Evolutionary conservation across 1,140 invertebrate species (phyloP).

Genomic region (Dolichoris vasculosae): DNA sequence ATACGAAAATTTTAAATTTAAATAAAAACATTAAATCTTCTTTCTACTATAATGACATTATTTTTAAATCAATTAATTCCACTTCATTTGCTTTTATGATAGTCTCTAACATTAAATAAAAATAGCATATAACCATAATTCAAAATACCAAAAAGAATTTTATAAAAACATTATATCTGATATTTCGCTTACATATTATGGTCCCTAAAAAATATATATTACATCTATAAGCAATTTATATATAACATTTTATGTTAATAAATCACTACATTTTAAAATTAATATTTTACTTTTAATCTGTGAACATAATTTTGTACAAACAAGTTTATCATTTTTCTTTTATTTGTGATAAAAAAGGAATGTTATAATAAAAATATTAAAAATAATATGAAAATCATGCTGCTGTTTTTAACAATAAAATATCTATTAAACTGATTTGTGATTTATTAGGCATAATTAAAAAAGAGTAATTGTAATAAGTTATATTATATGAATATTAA

Average conservation of each 20-base stretch:
- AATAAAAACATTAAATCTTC: too few relatives aligned
- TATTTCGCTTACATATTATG: conserved; percentile 58
- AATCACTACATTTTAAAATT: neutral
- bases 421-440: too few relatives aligned
- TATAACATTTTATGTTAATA: conserved; percentile 46
- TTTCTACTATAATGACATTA: too few relatives aligned
- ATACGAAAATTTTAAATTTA: too few relatives aligned
- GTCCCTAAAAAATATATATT: conserved; percentile 72
- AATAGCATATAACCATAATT: conserved; percentile 9
- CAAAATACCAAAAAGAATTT: conserved; percentile 20
- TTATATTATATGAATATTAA: too few relatives aligned
- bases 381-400: too few relatives aligned
- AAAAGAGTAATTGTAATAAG: too few relatives aligned
- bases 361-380: neutral
- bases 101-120: neutral
- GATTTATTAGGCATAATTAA: too few relatives aligned
- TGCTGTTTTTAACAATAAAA: too few relatives aligned
- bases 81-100: too few relatives aligned
- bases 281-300: conserved; percentile 24
- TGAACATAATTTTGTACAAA: conserved; percentile 2
- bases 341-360: conserved; percentile 20
- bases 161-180: neutral
- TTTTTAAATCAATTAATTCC: too few relatives aligned
- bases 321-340: neutral
- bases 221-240: conserved; percentile 69